Conservation (phyloP, 2,888 invertebrate genomes). For the Pseudolycoriella hygida region DNA sequence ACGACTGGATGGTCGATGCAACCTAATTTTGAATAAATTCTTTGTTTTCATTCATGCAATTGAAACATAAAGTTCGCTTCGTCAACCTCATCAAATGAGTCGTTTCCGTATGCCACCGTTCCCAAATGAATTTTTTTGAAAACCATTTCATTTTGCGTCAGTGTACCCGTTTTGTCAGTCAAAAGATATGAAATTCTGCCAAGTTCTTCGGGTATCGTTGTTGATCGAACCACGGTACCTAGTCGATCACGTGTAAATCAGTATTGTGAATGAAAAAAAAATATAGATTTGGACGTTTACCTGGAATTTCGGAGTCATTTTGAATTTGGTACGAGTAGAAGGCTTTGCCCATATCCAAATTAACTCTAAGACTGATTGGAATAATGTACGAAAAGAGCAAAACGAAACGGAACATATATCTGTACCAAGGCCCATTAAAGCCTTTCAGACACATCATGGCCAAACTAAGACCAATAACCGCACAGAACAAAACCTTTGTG, state of each 20-base stretch:
- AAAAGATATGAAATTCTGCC: conserved; percentile 93
- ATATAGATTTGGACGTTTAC: conserved; percentile 19
- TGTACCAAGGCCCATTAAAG: conserved; percentile 89
- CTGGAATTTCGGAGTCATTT: conserved; percentile 78
- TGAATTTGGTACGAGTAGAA: conserved; percentile 96
- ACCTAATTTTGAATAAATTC: conserved; percentile 11
- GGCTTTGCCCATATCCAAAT: conserved; percentile 96
- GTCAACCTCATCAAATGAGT: conserved; percentile 28
- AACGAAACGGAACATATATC: conserved; percentile 88
- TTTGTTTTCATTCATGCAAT: too few species aligned
- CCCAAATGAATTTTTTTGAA: conserved; percentile 91
- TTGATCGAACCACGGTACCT: conserved; percentile 79
- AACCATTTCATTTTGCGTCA: conserved; percentile 98
- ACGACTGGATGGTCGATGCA: conserved; percentile 23
- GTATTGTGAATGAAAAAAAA: not conserved
- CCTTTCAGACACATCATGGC: conserved; percentile 95
- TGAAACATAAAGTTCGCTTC: too few species aligned
- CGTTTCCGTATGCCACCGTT: conserved; percentile 75
- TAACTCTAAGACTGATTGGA: conserved; percentile 94
- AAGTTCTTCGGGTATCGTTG: conserved; percentile 96
- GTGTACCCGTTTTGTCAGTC: conserved; percentile 95
- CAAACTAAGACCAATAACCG: conserved; percentile 75
- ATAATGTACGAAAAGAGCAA: conserved; percentile 97
- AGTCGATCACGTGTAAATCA: not conserved
- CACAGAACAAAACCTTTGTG: conserved; percentile 85